Evolutionary conservation across 2,113 vertebrate species (phyloP).

Genomic region (Ranitomeya variabilis): DNA sequence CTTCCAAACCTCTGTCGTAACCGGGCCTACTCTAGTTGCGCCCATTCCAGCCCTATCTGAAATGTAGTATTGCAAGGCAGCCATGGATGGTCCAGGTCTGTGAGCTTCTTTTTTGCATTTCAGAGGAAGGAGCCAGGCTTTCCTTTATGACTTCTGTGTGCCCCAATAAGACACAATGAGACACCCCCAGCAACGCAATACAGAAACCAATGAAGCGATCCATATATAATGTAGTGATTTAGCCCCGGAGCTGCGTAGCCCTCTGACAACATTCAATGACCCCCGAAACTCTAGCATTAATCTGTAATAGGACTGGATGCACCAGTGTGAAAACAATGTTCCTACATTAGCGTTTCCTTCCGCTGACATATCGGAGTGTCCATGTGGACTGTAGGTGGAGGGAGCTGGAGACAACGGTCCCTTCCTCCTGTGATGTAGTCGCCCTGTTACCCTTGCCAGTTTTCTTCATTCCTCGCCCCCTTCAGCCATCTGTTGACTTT

Average conservation of each 20-base stretch:
- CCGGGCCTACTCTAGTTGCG: too few species aligned
- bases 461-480: not conserved
- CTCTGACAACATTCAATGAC: not conserved
- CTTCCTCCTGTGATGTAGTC: not conserved
- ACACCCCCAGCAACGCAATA: too few species aligned
- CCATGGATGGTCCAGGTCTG: too few species aligned
- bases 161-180: too few species aligned
- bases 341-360: not conserved
- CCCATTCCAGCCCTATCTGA: too few species aligned
- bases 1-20: too few species aligned
- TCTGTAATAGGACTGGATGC: not conserved
- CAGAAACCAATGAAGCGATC: too few species aligned
- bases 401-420: not conserved
- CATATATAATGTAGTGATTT: too few species aligned
- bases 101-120: too few species aligned
- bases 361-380: not conserved
- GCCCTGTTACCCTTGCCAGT: not conserved
- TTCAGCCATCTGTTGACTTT: slow-evolving; percentile 39
- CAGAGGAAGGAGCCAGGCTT: too few species aligned
- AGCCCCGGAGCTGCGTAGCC: not conserved
- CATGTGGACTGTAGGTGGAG: slow-evolving; percentile 52
- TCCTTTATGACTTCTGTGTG: too few species aligned
- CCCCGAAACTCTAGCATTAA: not conserved
- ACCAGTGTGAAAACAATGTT: not conserved
- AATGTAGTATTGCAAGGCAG: too few species aligned